These are phyloP conservation scores for Fulmarus glacialis DNA, from an alignment of 2,113 vertebrate species.

Conservation along the genomic window DNA sequence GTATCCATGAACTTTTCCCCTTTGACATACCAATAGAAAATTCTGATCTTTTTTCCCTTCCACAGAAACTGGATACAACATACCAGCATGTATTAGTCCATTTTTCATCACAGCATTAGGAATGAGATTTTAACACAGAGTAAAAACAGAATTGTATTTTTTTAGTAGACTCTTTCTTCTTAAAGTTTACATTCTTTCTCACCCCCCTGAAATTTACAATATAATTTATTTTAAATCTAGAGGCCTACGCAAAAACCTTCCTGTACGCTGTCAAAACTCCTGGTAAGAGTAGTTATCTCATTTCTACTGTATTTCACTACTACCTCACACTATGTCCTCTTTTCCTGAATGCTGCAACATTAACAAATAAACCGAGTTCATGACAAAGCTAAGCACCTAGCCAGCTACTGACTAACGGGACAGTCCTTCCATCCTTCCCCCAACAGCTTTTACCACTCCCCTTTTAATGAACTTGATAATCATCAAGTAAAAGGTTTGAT, in stretches of 20 bases:
- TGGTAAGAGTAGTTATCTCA: background rate
- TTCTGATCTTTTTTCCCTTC: background rate
- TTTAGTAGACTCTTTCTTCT: background rate
- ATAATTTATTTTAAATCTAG: background rate
- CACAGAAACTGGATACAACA: background rate
- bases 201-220: background rate
- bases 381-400: background rate
- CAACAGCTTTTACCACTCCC: background rate
- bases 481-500: background rate
- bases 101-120: background rate
- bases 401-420: rapidly evolving
- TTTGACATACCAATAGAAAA: background rate
- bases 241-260: rapidly evolving
- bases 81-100: background rate
- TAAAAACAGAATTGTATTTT: background rate
- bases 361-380: background rate
- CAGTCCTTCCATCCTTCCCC: background rate
- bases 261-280: background rate
- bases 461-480: background rate
- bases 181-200: background rate
- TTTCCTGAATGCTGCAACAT: background rate
- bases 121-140: background rate
- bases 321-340: background rate
- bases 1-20: background rate
- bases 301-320: background rate